Evolutionary conservation across 1,140 invertebrate species (phyloP).

Genomic region (Mactra quadrangularis): DNA sequence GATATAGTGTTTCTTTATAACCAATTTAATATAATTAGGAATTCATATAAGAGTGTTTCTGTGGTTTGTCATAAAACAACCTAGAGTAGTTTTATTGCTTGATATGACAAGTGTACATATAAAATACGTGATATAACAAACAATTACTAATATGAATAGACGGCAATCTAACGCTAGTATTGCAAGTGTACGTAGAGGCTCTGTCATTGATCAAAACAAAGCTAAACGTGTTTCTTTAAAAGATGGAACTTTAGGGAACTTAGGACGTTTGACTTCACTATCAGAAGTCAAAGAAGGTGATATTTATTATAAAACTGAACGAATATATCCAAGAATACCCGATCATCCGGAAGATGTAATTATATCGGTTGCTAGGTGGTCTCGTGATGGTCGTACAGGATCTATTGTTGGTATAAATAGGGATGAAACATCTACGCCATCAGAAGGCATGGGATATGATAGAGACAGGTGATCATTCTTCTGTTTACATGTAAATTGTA

Average conservation of each 20-base stretch:
- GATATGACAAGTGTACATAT: too few species aligned
- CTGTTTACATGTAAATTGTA: too few species aligned
- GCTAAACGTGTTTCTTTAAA: constrained; percentile 66
- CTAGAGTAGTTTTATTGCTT: too few species aligned
- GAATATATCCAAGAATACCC: constrained; percentile 65
- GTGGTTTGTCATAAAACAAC: too few species aligned
- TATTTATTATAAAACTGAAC: constrained; percentile 67
- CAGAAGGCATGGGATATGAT: constrained; percentile 33
- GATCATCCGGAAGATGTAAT: constrained; percentile 65
- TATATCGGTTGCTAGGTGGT: constrained; percentile 52
- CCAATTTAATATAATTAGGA: too few species aligned
- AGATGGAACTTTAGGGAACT: constrained; percentile 59
- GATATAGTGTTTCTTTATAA: too few species aligned
- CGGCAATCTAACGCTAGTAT: constrained; percentile 44
- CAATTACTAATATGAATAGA: too few species aligned
- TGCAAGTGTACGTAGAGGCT: constrained; percentile 43
- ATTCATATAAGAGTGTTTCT: too few species aligned
- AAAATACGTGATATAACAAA: too few species aligned
- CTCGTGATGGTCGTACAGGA: constrained; percentile 46
- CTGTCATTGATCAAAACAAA: constrained; percentile 21
- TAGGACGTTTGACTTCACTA: constrained; percentile 39
- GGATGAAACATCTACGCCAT: constrained; percentile 52
- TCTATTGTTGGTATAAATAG: constrained; percentile 61
- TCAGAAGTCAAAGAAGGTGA: constrained; percentile 70
- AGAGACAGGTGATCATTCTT: constrained; percentile 50